Percentiles rank a stretch among this genome's conserved stretches.
Conservation (phyloP, 23 tunicate genomes). For the Clavelina lepadiformis region DNA sequence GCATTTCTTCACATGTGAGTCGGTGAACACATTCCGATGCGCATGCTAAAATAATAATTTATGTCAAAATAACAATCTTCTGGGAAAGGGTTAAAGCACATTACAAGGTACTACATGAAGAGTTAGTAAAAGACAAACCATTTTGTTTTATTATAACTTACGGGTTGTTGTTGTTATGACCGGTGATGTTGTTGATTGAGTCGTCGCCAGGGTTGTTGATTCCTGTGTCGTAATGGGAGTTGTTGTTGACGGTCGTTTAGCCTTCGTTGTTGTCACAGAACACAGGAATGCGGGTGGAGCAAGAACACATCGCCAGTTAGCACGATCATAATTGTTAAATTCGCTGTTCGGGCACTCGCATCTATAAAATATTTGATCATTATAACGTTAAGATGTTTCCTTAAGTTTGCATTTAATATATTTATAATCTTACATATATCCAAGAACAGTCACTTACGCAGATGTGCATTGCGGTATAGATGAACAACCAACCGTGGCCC, state of each 20-base stretch:
- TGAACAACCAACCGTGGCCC: constrained; percentile 35
- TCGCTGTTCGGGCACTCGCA: constrained; percentile 64
- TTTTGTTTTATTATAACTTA: constrained; percentile 5
- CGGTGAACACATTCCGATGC: constrained; percentile 33
- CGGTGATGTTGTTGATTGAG: constrained; percentile 1
- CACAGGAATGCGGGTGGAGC: constrained; percentile 49
- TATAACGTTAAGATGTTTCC: no score
- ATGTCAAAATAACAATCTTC: neutral
- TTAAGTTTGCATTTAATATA: no score
- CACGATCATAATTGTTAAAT: constrained; percentile 57
- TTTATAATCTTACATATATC: no score
- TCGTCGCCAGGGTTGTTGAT: constrained; percentile 14
- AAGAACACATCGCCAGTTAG: constrained; percentile 86
- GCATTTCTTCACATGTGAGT: constrained; percentile 75
- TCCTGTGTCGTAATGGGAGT: neutral
- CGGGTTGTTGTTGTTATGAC: constrained; percentile 25
- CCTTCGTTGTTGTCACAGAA: no score
- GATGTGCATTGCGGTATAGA: constrained; percentile 56
- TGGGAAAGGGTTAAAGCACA: no score
- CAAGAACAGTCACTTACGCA: constrained; percentile 68
- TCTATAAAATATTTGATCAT: constrained; percentile 28
- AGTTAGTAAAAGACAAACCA: no score
- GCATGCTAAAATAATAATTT: constrained; percentile 33
- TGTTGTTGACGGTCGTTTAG: no score
- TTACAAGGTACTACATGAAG: no score